Evolutionary conservation across 2,797 vertebrate species (phyloP), one percentile per base, ranked within the genome.

Genomic region (Fringilla coelebs): DNA sequence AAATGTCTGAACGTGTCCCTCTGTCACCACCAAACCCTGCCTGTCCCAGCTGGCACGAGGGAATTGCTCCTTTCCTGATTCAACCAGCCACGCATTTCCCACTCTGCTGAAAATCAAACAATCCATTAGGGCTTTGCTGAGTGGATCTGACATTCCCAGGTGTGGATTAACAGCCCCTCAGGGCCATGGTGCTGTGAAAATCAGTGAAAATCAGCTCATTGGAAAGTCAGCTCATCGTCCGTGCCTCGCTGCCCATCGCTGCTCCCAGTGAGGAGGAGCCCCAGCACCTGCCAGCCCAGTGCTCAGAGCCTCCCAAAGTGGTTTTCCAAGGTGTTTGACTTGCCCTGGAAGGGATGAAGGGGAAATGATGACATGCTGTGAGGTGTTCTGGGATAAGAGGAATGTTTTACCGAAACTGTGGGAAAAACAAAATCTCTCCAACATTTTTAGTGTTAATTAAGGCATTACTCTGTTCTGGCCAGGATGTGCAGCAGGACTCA

Each of bases 71-170:
- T 57, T 65, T 16, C 66, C 66, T 8, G 4, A 87, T 91, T 89
- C 94, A 94, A 51, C 78, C 82, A 60, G 73, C 40, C 68, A 40
- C 34, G 9, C 21, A 7, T 78, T 78, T 57, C 72, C 63, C 71
- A 55, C 81, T 93, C 80, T 77, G 71, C 61, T 46, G 68, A 51
- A 85, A 93, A 77, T 72, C 88, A 93, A 83, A 65, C 87, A 91
- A 89, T 89, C 93, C 90, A 88, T 95, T 95, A 91, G 81, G 81
- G 89, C 54, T 89, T 38, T 0, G 2, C 89, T 96, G 92, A 92
- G 65, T 78, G 89, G 75, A 92, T 72, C 54, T 94, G 93, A 96
- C 95, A 88, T 92, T 95, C 96, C 92, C 96, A 96, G 94, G 95
- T 95, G 96, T 63, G 72, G 89, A 93, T 92, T 85, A 80, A 94